Evolutionary conservation across 2,797 vertebrate genomes (phyloP).

Genomic region (Gobionotothen gibberifrons): DNA sequence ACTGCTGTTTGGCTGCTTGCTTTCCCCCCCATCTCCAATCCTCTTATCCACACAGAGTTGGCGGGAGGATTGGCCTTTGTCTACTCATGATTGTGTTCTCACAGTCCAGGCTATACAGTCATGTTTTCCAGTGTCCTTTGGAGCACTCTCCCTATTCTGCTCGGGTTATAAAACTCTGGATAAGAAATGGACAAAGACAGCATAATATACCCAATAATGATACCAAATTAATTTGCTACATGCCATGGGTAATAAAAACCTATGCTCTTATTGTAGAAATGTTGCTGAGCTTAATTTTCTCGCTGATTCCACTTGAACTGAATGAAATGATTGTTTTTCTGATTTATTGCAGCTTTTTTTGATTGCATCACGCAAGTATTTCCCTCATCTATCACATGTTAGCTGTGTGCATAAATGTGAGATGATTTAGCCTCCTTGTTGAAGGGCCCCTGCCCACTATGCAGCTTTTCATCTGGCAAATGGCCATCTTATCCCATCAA

Average conservation of each 20-base stretch:
- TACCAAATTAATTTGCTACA: conserved; percentile 44
- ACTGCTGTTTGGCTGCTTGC: conserved; percentile 65
- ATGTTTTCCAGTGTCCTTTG: conserved; percentile 72
- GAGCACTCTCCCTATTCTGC: conserved; percentile 52
- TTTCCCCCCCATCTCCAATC: conserved; percentile 55
- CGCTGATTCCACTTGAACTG: conserved; percentile 51
- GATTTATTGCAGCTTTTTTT: conserved; percentile 52
- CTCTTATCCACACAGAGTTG: conserved; percentile 76
- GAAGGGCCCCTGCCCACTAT: conserved; percentile 31
- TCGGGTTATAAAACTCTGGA: conserved; percentile 38
- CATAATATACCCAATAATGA: conserved; percentile 36
- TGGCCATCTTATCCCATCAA: conserved; percentile 68
- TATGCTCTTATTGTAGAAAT: conserved; percentile 48
- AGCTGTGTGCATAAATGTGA: conserved; percentile 41
- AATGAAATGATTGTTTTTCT: conserved; percentile 63
- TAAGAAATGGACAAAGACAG: conserved; percentile 43
- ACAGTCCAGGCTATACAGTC: conserved; percentile 69
- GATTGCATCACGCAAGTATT: conserved; percentile 56
- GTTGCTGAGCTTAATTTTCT: conserved; percentile 34
- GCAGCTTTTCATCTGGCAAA: conserved; percentile 59
- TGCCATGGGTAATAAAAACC: conserved; percentile 42
- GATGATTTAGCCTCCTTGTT: conserved; percentile 37
- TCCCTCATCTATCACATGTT: conserved; percentile 50
- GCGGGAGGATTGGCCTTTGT: conserved; percentile 74
- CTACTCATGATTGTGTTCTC: conserved; percentile 74